Conservation (phyloP, 2,113 vertebrate species). For the Chloropsis hardwickii region DNA sequence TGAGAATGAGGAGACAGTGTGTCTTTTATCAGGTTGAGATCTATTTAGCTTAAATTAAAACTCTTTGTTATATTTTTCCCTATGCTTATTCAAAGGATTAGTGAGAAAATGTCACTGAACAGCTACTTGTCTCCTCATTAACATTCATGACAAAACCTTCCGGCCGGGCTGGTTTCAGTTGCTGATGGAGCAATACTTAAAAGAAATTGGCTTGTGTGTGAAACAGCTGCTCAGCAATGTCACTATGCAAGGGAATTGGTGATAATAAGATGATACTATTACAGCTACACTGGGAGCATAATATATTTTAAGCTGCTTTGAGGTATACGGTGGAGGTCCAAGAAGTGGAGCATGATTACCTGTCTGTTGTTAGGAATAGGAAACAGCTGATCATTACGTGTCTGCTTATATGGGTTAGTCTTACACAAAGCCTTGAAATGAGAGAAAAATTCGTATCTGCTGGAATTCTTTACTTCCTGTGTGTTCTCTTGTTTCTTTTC, state of each 20-base stretch:
- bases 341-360: not conserved
- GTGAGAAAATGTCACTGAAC: conserved; percentile 47
- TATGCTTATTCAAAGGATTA: conserved; percentile 56
- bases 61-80: conserved; percentile 32
- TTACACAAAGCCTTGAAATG: not conserved
- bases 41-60: conserved; percentile 54
- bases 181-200: conserved; percentile 72
- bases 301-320: conserved; percentile 45
- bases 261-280: conserved; percentile 68
- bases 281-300: conserved; percentile 9
- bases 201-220: conserved; percentile 72
- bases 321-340: not conserved
- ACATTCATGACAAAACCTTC: conserved; percentile 67
- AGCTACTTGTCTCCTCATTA: conserved; percentile 63
- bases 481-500: not conserved
- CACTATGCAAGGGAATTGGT: conserved; percentile 49
- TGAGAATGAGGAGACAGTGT: not conserved
- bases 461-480: not conserved
- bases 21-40: conserved; percentile 31
- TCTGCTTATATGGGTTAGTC: not conserved
- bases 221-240: conserved; percentile 70
- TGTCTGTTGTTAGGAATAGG: not conserved
- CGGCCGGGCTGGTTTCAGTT: conserved; percentile 43
- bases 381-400: not conserved
- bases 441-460: not conserved